Percentiles rank a stretch among this genome's conserved stretches.
These are phyloP conservation scores for Pachyuromys duprasi DNA, from an alignment of 2,797 vertebrate genomes.

Conservation along the genomic window DNA sequence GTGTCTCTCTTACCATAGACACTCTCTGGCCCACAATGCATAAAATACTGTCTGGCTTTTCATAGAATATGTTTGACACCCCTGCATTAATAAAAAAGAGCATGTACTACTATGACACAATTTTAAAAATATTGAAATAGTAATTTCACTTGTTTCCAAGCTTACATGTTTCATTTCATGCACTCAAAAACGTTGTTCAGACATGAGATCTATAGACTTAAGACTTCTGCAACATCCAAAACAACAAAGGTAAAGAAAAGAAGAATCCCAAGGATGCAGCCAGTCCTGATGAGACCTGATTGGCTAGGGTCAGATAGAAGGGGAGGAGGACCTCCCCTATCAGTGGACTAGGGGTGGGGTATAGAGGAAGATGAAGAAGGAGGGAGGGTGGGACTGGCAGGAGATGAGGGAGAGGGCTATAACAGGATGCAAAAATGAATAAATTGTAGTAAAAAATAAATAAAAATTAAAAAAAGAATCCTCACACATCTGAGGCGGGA, in stretches of 20 bases:
- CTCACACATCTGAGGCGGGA: neutral
- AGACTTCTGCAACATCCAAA: neutral
- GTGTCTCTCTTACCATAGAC: neutral
- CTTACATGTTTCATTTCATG: neutral
- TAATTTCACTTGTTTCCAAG: conserved; percentile 4
- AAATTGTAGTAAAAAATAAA: too few species aligned
- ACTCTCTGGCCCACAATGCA: neutral
- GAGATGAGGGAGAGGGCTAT: too few species aligned
- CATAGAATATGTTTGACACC: neutral
- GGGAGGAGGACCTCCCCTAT: too few species aligned
- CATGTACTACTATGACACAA: neutral
- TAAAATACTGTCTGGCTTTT: neutral
- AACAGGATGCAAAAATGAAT: too few species aligned
- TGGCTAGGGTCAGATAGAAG: too few species aligned
- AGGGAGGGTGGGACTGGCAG: too few species aligned
- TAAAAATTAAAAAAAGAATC: neutral
- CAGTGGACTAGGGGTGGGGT: too few species aligned
- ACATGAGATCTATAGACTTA: neutral
- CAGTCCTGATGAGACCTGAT: too few species aligned
- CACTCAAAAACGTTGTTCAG: neutral
- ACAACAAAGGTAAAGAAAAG: neutral
- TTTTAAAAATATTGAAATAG: neutral
- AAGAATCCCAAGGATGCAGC: too few species aligned
- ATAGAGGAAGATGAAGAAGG: too few species aligned
- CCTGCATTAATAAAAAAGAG: neutral